These are phyloP conservation scores for Resseliella maxima DNA, from an alignment of 2,888 invertebrate species.

Conservation along the genomic window DNA sequence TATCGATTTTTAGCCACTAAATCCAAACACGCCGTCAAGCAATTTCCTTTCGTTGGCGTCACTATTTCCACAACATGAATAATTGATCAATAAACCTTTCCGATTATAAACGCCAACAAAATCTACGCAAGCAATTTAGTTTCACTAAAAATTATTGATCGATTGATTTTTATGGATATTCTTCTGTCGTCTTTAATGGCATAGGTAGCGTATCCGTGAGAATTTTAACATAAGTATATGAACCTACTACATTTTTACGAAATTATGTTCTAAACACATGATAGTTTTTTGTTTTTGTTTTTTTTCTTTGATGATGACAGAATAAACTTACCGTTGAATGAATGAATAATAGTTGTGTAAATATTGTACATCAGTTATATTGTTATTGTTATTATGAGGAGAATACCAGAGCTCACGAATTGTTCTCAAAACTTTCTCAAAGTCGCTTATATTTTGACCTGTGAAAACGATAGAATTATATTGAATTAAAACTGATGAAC, in stretches of 20 bases:
- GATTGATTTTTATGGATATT: too few species aligned
- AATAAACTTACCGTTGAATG: constrained; percentile 8
- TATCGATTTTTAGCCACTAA: constrained; percentile 14
- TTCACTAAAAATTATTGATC: too few species aligned
- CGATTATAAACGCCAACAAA: neutral
- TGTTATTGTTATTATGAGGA: constrained; percentile 56
- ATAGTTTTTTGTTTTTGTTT: too few species aligned
- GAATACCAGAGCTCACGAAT: constrained; percentile 60
- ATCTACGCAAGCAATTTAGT: too few species aligned
- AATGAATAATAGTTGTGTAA: constrained; percentile 43
- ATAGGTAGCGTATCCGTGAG: neutral
- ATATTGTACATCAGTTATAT: constrained; percentile 2
- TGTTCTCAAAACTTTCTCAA: constrained; percentile 60
- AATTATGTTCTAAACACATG: too few species aligned
- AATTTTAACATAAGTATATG: neutral
- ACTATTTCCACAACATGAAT: constrained; percentile 20
- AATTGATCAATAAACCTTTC: constrained; percentile 37
- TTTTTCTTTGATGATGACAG: neutral
- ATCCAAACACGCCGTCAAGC: neutral
- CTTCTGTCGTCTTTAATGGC: too few species aligned
- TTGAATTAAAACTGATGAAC: too few species aligned
- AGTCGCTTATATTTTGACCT: constrained; percentile 60
- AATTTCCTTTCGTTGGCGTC: neutral
- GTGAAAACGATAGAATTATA: too few species aligned
- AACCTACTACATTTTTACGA: too few species aligned